phyloP scores from a whole-genome alignment of 2,113 vertebrate species.

The Rana temporaria region DNA sequence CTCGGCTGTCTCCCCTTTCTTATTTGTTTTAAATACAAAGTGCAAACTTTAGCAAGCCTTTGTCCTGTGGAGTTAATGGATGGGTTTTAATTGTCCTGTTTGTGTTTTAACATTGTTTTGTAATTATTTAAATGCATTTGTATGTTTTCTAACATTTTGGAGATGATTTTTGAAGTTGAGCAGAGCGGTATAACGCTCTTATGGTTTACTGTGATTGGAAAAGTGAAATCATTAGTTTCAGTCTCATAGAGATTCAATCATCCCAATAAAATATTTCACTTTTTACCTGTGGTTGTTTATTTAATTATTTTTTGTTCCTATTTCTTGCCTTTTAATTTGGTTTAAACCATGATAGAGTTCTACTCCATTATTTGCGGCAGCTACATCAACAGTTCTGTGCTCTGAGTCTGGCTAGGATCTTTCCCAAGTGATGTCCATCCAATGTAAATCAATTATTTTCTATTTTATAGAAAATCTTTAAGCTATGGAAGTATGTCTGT shows the following conservation, averaged over 20 bases:
- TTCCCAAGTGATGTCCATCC: no score
- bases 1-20: background rate
- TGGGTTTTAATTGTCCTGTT: background rate
- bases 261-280: slow-evolving; percentile 46
- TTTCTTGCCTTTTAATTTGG: background rate
- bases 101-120: slow-evolving; percentile 38
- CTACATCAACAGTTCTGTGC: no score
- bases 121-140: slow-evolving; percentile 33
- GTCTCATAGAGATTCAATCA: slow-evolving; percentile 25
- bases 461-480: no score
- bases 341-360: background rate
- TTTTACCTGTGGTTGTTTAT: slow-evolving; percentile 13
- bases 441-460: no score
- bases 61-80: slow-evolving; percentile 1
- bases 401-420: no score
- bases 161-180: slow-evolving; percentile 18
- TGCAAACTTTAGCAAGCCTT: background rate
- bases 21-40: background rate
- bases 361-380: no score
- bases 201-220: slow-evolving; percentile 28
- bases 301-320: background rate
- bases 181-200: slow-evolving; percentile 26
- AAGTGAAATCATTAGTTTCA: slow-evolving; percentile 31
- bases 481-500: no score
- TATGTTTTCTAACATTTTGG: slow-evolving; percentile 41